Evolutionary conservation across 1,140 invertebrate species (phyloP).

Genomic region (Metaphire vulgaris): DNA sequence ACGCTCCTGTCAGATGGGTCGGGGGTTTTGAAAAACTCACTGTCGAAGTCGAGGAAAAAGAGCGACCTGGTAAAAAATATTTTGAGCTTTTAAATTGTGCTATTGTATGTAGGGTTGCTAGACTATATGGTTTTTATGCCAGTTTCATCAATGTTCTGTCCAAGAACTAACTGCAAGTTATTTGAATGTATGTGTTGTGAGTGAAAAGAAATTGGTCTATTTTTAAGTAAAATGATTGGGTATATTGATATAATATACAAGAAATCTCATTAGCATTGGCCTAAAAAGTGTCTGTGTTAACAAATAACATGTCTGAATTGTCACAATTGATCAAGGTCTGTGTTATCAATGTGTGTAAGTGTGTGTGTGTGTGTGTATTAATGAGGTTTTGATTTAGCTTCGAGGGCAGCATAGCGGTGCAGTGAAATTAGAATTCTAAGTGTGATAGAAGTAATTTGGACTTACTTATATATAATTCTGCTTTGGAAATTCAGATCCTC

Average conservation of each 20-base stretch:
- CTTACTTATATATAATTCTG: too few species aligned
- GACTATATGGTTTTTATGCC: background rate
- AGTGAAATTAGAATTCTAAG: too few species aligned
- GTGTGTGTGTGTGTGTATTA: too few species aligned
- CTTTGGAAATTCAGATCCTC: constrained; percentile 45
- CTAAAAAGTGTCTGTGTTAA: too few species aligned
- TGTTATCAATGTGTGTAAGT: too few species aligned
- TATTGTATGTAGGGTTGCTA: background rate
- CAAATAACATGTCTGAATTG: too few species aligned
- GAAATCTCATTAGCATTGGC: too few species aligned
- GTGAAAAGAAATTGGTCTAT: background rate
- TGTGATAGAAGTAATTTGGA: too few species aligned
- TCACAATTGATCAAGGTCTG: too few species aligned
- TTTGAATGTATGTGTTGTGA: background rate
- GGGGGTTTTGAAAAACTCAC: background rate
- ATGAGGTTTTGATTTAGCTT: too few species aligned
- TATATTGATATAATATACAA: background rate
- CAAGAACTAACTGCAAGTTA: background rate
- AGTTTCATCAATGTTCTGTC: background rate
- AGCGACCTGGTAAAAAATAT: background rate
- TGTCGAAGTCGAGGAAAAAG: constrained; percentile 16
- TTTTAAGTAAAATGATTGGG: background rate
- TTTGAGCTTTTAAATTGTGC: background rate
- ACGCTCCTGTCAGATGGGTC: background rate
- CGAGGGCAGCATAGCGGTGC: too few species aligned